Conservation (phyloP, 2,797 vertebrate genomes). For the Crenichthys baileyi region DNA sequence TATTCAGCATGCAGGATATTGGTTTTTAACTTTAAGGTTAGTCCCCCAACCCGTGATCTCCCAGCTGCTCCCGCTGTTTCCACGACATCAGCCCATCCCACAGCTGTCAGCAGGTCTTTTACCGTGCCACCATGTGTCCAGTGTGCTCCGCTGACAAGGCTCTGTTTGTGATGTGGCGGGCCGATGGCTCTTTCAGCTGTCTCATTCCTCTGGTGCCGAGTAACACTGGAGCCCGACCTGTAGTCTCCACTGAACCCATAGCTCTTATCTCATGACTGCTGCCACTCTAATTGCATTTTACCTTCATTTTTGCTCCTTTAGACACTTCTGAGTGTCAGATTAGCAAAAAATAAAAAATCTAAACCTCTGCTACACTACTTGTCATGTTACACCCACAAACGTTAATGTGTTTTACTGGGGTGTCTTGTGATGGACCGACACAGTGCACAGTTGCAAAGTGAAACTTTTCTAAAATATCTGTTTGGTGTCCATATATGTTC, state of each 20-base stretch:
- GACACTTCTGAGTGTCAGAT: background rate
- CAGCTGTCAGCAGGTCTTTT: slow-evolving; percentile 76
- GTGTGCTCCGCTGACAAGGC: slow-evolving; percentile 64
- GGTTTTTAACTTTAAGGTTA: background rate
- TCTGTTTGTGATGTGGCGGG: slow-evolving; percentile 55
- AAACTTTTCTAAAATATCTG: background rate
- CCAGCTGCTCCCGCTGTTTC: slow-evolving; percentile 49
- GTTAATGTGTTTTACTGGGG: background rate
- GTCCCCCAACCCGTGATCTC: slow-evolving; percentile 16
- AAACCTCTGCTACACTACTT: background rate
- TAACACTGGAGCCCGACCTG: slow-evolving; percentile 62
- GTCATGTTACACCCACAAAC: background rate
- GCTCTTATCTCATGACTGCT: slow-evolving; percentile 51
- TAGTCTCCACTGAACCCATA: slow-evolving; percentile 69
- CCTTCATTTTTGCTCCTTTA: background rate
- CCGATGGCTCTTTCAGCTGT: slow-evolving; percentile 75
- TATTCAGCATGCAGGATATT: background rate
- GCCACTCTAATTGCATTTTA: background rate
- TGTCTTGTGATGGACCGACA: background rate
- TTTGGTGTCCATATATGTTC: background rate
- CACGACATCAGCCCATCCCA: slow-evolving; percentile 54
- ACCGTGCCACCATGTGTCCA: slow-evolving; percentile 64
- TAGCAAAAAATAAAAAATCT: background rate
- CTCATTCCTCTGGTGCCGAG: slow-evolving; percentile 78
- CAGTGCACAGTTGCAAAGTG: background rate